Base-by-base conservation (phyloP, 2,113 vertebrate species). In the Eidolon helvum region DNA sequence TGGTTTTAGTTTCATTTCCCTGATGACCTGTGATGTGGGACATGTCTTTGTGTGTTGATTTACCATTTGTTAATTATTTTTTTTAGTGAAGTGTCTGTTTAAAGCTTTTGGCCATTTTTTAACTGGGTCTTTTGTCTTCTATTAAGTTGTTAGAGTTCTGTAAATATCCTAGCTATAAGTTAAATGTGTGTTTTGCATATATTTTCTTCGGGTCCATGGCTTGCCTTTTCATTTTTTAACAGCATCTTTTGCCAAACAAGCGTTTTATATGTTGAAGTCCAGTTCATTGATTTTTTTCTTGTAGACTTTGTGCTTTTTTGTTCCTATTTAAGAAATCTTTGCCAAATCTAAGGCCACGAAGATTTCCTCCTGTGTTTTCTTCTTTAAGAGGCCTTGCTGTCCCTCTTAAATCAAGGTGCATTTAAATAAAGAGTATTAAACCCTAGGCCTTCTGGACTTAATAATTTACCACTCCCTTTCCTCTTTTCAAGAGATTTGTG, bases 181-280 rank as follows among this genome's bases (percentile, higher is more conserved):
- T 26, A 7, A 18, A 7, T 82, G 10, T 40, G 30, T 78, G 33
- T 59, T 63, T 90, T 16, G 1, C 15, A 78, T 15, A 7, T 75
- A 19, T 71, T 75, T 95, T 85, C 77, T 94, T 33, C 22, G 33
- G 28, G 38, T 45, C 33, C 28, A 2, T 65, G 40, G 28, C 33
- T 93, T 79, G 12, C n/a, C n/a, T 96, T 88, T 95, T 78, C 16
- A 45, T 72, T 86, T 92, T 74, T 33, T 88, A 53, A 74, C 2
- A 82, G 26, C 28, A 65, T 66, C 30, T 53, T 95, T 69, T 77
- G 24, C 80, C 50, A 50, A 85, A 11, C 48, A 80, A 85, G 59
- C 77, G 15, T 59, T 85, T 88, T 77, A 50, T 59, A 69, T 80
- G 15, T 53, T 82, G 4, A 69, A 87, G 45, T 55, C 14, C 5